phyloP scores from a whole-genome alignment of 2,888 invertebrate species.

The Troglohyphantes excavatus region DNA sequence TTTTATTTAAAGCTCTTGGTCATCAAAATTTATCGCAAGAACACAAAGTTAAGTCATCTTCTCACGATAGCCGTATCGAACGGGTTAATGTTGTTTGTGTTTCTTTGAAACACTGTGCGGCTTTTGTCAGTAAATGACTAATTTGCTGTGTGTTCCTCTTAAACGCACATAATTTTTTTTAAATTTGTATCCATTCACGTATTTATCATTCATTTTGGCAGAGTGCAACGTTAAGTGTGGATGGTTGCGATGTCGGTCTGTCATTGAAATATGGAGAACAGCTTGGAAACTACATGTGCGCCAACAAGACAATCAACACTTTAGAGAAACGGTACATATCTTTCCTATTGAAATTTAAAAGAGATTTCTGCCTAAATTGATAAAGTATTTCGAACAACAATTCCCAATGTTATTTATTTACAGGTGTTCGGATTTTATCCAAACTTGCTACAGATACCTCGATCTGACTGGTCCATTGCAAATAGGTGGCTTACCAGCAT shows the following conservation, averaged over 20 bases:
- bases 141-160: no score
- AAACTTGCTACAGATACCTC: constrained; percentile 88
- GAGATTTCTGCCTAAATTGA: no score
- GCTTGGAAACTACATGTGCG: constrained; percentile 90
- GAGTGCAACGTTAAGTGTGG: constrained; percentile 91
- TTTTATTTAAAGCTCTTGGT: no score
- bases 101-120: no score
- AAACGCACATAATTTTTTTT: no score
- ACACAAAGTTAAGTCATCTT: no score
- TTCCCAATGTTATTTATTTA: constrained; percentile 60
- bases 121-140: no score
- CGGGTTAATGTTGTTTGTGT: no score
- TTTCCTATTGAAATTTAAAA: neutral
- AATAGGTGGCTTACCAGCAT: constrained; percentile 93
- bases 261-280: constrained; percentile 88
- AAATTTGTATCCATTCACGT: no score
- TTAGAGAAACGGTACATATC: constrained; percentile 86
- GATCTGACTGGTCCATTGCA: constrained; percentile 95
- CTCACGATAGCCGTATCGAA: no score
- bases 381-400: no score
- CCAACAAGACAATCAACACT: constrained; percentile 88
- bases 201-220: constrained; percentile 82
- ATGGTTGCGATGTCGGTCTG: constrained; percentile 93
- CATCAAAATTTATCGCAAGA: no score
- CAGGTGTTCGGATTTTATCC: constrained; percentile 84